A percentile compares a stretch with the other conserved stretches of the same genome.
Conservation (phyloP, 1,140 invertebrate species). For the Phenacoccus solenopsis region DNA sequence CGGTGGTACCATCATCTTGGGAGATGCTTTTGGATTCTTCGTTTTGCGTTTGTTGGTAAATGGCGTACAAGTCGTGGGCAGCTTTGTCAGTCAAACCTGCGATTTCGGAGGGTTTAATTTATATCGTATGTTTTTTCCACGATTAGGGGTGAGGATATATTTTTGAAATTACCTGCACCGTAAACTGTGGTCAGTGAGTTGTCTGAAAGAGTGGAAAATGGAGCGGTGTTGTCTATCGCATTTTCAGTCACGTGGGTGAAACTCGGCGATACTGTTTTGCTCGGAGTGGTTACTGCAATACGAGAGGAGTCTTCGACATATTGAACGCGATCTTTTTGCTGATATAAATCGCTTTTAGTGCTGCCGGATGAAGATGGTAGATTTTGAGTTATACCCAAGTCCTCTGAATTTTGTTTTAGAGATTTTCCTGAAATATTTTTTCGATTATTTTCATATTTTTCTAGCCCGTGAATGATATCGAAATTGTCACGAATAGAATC, state of each 20-base stretch:
- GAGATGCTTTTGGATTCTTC: conserved; percentile 21
- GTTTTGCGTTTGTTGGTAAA: conserved; percentile 23
- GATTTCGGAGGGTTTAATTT: not conserved
- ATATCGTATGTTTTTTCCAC: not conserved
- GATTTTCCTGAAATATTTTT: not conserved
- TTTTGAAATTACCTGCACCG: not conserved
- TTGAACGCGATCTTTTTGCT: not conserved
- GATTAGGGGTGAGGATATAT: not conserved
- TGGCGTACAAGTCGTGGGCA: conserved; percentile 54
- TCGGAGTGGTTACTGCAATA: not conserved
- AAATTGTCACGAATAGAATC: not conserved
- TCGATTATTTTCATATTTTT: too few species aligned
- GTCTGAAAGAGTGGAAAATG: not conserved
- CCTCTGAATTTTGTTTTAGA: not conserved
- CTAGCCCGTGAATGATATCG: too few species aligned
- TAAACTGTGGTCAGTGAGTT: conserved; percentile 5
- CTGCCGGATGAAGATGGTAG: not conserved
- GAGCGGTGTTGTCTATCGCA: not conserved
- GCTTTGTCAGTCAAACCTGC: conserved; percentile 54
- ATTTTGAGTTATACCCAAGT: not conserved
- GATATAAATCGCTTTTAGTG: not conserved
- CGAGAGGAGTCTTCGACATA: not conserved
- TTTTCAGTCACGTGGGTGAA: not conserved
- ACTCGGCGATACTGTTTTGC: not conserved
- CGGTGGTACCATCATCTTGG: not conserved